Conservation (phyloP, 2,797 vertebrate species). For the Rhinatrema bivittatum region DNA sequence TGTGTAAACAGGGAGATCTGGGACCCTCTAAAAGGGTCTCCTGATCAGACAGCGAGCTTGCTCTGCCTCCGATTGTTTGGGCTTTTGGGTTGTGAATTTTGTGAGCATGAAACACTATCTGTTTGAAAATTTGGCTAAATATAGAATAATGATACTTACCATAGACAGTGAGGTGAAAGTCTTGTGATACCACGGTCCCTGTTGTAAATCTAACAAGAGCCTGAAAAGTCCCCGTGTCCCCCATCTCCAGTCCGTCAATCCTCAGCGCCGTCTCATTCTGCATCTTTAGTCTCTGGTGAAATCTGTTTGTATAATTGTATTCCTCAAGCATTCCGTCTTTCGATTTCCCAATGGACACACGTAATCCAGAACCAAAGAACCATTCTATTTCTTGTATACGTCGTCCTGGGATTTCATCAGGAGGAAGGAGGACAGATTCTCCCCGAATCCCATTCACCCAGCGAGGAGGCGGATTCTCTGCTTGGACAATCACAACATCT, state of each 20-base stretch:
- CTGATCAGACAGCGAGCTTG: too few species aligned
- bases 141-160: too few species aligned
- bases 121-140: too few species aligned
- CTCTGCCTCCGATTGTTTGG: too few species aligned
- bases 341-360: neutral
- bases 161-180: neutral
- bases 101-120: too few species aligned
- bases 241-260: neutral
- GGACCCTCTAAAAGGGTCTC: too few species aligned
- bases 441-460: neutral
- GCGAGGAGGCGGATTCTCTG: too few species aligned
- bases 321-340: neutral
- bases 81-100: too few species aligned
- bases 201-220: neutral
- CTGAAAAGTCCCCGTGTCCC: neutral
- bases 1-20: too few species aligned
- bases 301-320: neutral
- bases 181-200: neutral
- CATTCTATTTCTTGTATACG: accelerated
- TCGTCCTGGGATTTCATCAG: accelerated
- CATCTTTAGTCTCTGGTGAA: neutral
- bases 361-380: neutral
- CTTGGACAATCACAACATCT: too few species aligned
- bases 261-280: neutral
- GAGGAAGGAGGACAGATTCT: neutral